A percentile compares a stretch with the other conserved stretches of the same genome.
phyloP scores from a whole-genome alignment of 2,113 vertebrate genomes.

The Tragelaphus strepsiceros region DNA sequence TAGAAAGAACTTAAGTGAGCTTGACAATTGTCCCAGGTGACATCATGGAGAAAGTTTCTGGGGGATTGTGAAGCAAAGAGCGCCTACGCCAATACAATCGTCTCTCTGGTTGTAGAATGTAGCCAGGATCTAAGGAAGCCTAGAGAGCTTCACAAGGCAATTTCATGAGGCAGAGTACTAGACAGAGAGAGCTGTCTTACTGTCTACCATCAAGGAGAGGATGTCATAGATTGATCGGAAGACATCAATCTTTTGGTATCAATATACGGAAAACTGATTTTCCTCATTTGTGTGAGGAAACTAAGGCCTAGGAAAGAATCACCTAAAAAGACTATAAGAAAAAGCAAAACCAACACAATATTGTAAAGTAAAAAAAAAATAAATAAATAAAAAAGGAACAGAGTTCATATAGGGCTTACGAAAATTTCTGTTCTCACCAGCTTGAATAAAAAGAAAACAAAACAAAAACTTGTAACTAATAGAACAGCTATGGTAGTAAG shows the following conservation, averaged over 20 bases:
- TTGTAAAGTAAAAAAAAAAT: too few relatives aligned
- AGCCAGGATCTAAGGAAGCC: neutral
- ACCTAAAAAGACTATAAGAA: neutral
- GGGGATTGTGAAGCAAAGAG: neutral
- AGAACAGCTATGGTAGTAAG: neutral
- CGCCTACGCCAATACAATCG: neutral
- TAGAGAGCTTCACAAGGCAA: neutral
- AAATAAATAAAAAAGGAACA: neutral
- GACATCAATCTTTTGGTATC: neutral
- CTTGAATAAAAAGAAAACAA: neutral
- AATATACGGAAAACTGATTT: neutral
- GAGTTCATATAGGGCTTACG: neutral
- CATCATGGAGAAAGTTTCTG: neutral
- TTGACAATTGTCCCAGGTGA: neutral
- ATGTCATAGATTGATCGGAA: neutral
- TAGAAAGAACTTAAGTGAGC: neutral
- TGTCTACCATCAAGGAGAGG: neutral
- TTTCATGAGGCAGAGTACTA: neutral
- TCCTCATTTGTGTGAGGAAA: neutral
- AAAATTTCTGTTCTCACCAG: neutral
- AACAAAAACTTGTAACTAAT: neutral
- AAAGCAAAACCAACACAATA: too few relatives aligned
- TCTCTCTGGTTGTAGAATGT: neutral
- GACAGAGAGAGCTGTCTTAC: neutral
- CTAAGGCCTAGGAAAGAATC: neutral